Evolutionary conservation across 2,797 vertebrate species (phyloP).

Genomic region (Pterois miles): DNA sequence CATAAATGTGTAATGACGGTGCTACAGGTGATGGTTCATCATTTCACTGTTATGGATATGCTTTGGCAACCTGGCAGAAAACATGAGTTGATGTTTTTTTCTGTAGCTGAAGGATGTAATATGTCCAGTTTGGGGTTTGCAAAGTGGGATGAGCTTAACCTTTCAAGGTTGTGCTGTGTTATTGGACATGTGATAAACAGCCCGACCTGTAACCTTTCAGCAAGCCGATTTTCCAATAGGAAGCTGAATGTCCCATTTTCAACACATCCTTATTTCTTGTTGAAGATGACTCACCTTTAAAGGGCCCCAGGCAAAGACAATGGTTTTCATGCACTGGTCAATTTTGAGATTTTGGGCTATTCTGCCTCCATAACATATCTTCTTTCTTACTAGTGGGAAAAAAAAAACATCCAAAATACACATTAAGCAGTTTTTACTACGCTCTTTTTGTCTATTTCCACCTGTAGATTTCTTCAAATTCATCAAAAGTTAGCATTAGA

Average conservation of each 20-base stretch:
- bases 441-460: background rate
- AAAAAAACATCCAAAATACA: background rate
- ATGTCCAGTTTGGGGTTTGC: constrained; percentile 5
- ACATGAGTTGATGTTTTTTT: background rate
- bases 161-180: constrained; percentile 6
- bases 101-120: background rate
- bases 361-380: background rate
- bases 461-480: no score
- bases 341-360: background rate
- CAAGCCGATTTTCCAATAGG: background rate
- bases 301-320: no score
- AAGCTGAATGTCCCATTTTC: background rate
- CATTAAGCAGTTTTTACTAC: background rate
- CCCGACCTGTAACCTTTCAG: constrained; percentile 9
- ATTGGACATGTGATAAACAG: constrained; percentile 18
- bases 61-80: background rate
- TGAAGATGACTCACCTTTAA: constrained; percentile 24
- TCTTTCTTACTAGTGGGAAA: background rate
- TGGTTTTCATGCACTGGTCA: background rate
- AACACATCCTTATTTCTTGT: background rate
- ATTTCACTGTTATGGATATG: background rate
- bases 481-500: no score
- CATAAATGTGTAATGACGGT: constrained; percentile 5
- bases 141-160: constrained; percentile 11
- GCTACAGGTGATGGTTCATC: constrained; percentile 14